phyloP scores from a whole-genome alignment of 2,888 invertebrate genomes.

The Epinotia ramella region DNA sequence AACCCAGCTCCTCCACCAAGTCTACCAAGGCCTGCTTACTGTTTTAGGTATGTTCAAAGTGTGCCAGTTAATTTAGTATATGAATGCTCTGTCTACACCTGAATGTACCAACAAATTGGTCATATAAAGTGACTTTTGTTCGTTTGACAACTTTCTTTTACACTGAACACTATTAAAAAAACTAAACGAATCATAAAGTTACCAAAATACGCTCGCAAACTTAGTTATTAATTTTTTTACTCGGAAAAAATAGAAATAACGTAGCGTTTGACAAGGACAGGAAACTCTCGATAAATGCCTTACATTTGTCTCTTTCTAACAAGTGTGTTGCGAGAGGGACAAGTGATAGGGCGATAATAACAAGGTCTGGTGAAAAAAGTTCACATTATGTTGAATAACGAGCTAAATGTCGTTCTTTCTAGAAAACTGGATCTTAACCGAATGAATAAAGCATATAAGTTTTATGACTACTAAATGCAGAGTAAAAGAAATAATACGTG shows the following conservation, averaged over 20 bases:
- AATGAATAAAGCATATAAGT: background rate
- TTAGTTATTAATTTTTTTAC: constrained; percentile 36
- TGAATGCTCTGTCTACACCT: too few relatives aligned
- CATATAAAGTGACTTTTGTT: constrained; percentile 35
- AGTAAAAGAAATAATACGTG: too few relatives aligned
- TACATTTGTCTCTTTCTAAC: background rate
- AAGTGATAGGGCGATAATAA: background rate
- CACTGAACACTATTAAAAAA: background rate
- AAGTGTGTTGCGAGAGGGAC: background rate
- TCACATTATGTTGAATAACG: too few relatives aligned
- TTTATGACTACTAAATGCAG: too few relatives aligned
- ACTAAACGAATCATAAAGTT: constrained; percentile 40
- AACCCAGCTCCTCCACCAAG: too few relatives aligned
- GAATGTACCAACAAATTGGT: background rate
- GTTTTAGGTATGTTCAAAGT: too few relatives aligned
- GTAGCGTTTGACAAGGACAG: constrained; percentile 21
- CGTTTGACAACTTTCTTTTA: constrained; percentile 25
- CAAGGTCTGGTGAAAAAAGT: background rate
- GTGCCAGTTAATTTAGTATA: too few relatives aligned
- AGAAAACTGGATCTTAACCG: too few relatives aligned
- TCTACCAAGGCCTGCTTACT: too few relatives aligned
- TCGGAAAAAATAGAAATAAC: constrained; percentile 39
- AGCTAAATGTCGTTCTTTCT: too few relatives aligned
- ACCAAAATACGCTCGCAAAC: constrained; percentile 25
- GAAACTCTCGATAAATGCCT: background rate